Conservation (phyloP, 1,140 invertebrate species). For the Plodia interpunctella region DNA sequence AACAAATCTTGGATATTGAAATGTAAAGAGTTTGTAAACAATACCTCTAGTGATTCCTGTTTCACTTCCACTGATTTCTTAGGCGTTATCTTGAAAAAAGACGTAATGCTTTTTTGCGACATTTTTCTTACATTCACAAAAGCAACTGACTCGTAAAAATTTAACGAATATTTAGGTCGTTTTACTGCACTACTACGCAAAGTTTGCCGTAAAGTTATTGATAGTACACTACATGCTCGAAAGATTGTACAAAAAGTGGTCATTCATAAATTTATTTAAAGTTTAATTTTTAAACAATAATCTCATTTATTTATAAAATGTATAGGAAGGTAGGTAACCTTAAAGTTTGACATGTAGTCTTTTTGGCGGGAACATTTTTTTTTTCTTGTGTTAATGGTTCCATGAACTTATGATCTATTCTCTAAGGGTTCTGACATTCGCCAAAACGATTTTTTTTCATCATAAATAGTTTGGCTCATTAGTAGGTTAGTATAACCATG, state of each 20-base stretch:
- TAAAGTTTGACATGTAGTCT: too few species aligned
- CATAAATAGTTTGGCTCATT: too few species aligned
- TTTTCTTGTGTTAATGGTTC: background rate
- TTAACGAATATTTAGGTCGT: background rate
- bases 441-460: too few species aligned
- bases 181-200: background rate
- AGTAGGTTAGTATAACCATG: too few species aligned
- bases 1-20: too few species aligned
- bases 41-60: slow-evolving; percentile 14
- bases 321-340: too few species aligned
- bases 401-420: too few species aligned
- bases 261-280: background rate
- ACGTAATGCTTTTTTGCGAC: slow-evolving; percentile 66
- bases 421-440: too few species aligned
- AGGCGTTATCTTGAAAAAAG: slow-evolving; percentile 58
- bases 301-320: too few species aligned
- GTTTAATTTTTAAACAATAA: too few species aligned
- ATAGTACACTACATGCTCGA: background rate
- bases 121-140: slow-evolving; percentile 29
- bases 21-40: too few species aligned
- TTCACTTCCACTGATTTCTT: slow-evolving; percentile 33
- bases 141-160: background rate
- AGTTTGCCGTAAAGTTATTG: background rate
- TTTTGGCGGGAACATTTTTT: background rate
- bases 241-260: background rate